Base-by-base conservation (phyloP, 92 coral and sea anemone genomes). In the Zoanthus sansibaricus region DNA sequence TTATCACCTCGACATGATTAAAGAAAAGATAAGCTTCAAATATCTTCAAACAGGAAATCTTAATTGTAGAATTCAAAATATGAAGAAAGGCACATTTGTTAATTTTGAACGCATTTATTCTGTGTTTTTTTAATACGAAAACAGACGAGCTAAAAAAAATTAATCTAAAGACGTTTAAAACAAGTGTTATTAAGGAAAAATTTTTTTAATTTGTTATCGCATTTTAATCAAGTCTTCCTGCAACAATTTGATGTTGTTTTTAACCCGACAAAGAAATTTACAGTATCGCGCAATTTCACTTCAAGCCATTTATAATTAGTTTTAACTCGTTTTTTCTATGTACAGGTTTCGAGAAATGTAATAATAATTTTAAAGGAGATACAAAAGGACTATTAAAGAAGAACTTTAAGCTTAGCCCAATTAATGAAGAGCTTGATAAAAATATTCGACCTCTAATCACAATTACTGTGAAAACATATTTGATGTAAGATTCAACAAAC, bases 241-340 rank as follows among this genome's bases (percentile, higher is more conserved):
- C 55, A 72, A 30, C 32, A 64, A 76, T 82, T 77, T 58, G 70
- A 90, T 76, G 82, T 62, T 89, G 58, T 89, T 76, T 45, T 69
- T 86, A 82, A 90, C 82, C 54, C 75, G 87, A 86, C 91, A 87
- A 72, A 49, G 49, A 71, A 83, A 49, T 42, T 42, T 79, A 64
- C 45, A 4, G 10, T 30, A 62, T 80, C 47, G 75, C 25, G 14
- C 85, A 11, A 68, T 80, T 80, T 80, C 85, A 66, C 20, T 64
- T 16, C 61, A 18, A 9, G 12, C 21, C 59, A 46, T 61, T 61
- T 25, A 15, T 77, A 44, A 45, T 33, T 16, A 49, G 59, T 45
- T 59, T 80, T 18, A 42, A 31, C 82, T 70, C 37, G 21, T 59
- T 37, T 31, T 75, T 80, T 72, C 82, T 2, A 32, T 18, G 25